phyloP scores from a whole-genome alignment of 2,797 vertebrate species.

The Parambassis ranga region DNA sequence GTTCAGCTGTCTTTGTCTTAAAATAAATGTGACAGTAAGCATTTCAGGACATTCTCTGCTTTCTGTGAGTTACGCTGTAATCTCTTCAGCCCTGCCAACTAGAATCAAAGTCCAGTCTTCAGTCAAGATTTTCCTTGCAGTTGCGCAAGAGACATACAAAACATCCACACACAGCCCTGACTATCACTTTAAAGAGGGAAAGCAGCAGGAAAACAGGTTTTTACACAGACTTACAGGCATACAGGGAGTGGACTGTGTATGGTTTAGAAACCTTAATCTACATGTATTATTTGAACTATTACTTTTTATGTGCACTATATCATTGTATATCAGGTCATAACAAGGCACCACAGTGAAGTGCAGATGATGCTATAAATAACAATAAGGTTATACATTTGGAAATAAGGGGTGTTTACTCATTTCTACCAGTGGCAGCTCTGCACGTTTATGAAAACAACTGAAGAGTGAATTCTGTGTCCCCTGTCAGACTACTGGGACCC shows the following conservation, averaged over 20 bases:
- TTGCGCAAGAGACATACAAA: constrained; percentile 62
- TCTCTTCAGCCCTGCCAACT: constrained; percentile 64
- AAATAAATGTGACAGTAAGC: too few species aligned
- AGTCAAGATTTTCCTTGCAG: constrained; percentile 56
- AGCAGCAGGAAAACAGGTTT: background rate
- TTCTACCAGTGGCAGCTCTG: too few species aligned
- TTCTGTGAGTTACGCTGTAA: constrained; percentile 64
- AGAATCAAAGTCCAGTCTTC: constrained; percentile 78
- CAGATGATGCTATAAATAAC: too few species aligned
- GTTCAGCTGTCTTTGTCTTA: too few species aligned
- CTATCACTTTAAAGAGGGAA: background rate
- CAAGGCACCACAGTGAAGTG: too few species aligned
- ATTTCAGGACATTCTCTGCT: constrained; percentile 28
- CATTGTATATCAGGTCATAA: too few species aligned
- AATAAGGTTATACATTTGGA: too few species aligned
- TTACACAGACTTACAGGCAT: too few species aligned
- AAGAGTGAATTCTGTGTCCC: background rate
- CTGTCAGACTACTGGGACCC: constrained; percentile 48
- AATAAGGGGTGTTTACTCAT: too few species aligned
- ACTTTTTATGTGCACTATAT: too few species aligned
- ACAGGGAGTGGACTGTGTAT: background rate
- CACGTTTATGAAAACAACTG: too few species aligned
- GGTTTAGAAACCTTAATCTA: background rate
- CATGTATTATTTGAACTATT: too few species aligned
- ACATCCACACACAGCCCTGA: background rate